Conservation (phyloP, 2,797 vertebrate genomes). For the Pangasius larnaudii region DNA sequence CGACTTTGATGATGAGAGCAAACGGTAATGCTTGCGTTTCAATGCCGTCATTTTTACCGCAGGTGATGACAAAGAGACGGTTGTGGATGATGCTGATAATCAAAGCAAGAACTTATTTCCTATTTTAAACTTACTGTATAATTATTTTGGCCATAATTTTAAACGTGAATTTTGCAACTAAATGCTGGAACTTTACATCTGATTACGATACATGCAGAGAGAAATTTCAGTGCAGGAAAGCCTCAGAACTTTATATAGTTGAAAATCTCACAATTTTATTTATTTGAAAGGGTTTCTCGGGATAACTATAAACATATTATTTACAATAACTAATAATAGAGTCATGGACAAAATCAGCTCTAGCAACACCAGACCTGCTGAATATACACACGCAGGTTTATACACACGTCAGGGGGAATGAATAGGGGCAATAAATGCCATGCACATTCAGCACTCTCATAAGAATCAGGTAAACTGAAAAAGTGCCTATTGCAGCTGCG, state of each 20-base stretch:
- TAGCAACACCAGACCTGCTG: background rate
- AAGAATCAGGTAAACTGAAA: slow-evolving; percentile 24
- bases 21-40: too few relatives aligned
- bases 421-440: background rate
- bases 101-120: too few relatives aligned
- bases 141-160: background rate
- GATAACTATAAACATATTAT: background rate
- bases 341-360: slow-evolving; percentile 1
- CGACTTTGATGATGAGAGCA: too few relatives aligned
- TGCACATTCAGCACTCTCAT: slow-evolving; percentile 12
- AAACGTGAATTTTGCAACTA: background rate
- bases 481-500: background rate
- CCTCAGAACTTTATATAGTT: background rate
- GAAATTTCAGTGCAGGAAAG: too few relatives aligned
- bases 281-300: background rate
- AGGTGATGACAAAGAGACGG: too few relatives aligned
- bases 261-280: background rate
- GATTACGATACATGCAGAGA: too few relatives aligned
- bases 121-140: background rate
- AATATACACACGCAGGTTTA: background rate
- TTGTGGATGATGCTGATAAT: too few relatives aligned
- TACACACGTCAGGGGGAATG: background rate
- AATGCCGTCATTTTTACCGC: too few relatives aligned
- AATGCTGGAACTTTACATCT: background rate
- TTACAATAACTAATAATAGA: background rate